phyloP scores from a whole-genome alignment of 1,140 invertebrate species.

The Oryzaephilus surinamensis region DNA sequence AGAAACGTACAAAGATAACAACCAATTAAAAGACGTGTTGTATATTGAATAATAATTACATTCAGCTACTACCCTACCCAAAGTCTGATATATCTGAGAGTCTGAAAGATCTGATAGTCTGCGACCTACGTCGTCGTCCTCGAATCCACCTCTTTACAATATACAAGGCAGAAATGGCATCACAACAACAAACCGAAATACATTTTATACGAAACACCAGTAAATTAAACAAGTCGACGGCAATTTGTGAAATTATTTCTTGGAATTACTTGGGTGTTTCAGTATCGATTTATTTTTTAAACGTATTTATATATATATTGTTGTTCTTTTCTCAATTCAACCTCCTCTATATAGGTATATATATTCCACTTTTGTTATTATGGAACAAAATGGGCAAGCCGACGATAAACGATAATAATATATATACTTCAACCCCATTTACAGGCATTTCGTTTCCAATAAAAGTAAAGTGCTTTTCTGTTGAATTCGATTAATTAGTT shows the following conservation, averaged over 20 bases:
- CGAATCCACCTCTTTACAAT: no score
- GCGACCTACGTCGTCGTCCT: slow-evolving; percentile 6
- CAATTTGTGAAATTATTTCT: slow-evolving; percentile 35
- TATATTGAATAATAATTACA: slow-evolving; percentile 34
- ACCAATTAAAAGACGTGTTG: slow-evolving; percentile 35
- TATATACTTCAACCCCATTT: background rate
- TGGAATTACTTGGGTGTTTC: slow-evolving; percentile 16
- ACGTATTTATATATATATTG: background rate
- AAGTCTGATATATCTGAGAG: no score
- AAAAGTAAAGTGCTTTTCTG: no score
- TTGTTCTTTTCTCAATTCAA: no score
- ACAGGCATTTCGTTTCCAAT: no score
- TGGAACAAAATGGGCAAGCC: background rate
- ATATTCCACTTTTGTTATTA: no score
- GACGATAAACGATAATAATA: background rate
- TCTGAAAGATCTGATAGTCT: no score
- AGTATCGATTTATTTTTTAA: background rate
- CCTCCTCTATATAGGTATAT: no score
- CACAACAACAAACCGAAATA: no score
- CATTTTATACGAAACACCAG: no score
- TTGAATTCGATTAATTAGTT: no score
- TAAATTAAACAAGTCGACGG: slow-evolving; percentile 28
- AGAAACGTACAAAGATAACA: slow-evolving; percentile 30
- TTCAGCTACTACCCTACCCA: slow-evolving; percentile 18
- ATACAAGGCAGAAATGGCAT: background rate